Evolutionary conservation across 2,113 vertebrate genomes (phyloP).

Genomic region (Cottus gobio): DNA sequence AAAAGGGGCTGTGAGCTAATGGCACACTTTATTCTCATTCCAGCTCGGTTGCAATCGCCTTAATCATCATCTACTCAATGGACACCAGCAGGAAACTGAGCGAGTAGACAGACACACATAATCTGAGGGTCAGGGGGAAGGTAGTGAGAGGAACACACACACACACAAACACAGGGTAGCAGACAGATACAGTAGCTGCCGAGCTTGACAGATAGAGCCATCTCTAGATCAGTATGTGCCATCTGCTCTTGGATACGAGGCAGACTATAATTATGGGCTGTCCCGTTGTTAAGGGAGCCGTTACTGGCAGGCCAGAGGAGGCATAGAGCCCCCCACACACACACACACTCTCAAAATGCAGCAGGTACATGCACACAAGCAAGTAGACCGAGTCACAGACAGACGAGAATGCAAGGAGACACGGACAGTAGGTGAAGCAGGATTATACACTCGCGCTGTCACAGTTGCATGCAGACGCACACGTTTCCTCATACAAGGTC

Average conservation of each 20-base stretch:
- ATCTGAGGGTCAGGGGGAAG: conserved; percentile 46
- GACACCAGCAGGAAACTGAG: conserved; percentile 30
- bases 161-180: not conserved
- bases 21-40: conserved; percentile 28
- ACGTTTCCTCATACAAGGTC: not conserved
- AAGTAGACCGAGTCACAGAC: conserved; percentile 21
- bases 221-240: conserved; percentile 72
- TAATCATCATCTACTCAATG: conserved; percentile 48
- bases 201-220: conserved; percentile 66
- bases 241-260: conserved; percentile 75
- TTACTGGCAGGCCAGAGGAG: conserved; percentile 60
- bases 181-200: conserved; percentile 54
- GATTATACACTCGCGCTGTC: conserved; percentile 8
- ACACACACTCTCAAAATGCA: conserved; percentile 6
- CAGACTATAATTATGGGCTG: conserved; percentile 73
- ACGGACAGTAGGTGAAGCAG: not conserved
- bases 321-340: conserved; percentile 31
- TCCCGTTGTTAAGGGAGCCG: conserved; percentile 70
- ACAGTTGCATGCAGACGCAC: conserved; percentile 5
- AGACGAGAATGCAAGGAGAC: not conserved
- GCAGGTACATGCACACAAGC: conserved; percentile 14
- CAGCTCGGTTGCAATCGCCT: not conserved
- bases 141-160: not conserved
- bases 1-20: conserved; percentile 19
- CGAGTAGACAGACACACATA: conserved; percentile 20